Evolutionary conservation across 1,140 invertebrate genomes (phyloP).

Genomic region (Metopolophium dirhodum): DNA sequence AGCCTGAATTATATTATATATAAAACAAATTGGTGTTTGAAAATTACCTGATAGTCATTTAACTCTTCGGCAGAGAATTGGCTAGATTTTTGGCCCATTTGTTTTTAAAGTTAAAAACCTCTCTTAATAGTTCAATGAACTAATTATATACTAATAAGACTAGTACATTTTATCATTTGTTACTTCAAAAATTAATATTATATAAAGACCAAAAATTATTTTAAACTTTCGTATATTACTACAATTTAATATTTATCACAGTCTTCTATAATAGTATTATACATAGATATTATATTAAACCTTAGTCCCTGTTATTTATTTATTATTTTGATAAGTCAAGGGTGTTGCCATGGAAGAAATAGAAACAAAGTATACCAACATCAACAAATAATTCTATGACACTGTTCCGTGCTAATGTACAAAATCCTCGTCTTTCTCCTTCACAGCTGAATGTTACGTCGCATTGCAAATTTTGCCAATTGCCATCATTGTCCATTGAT

Average conservation of each 20-base stretch:
- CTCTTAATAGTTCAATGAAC: background rate
- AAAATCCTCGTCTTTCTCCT: no score
- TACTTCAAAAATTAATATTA: background rate
- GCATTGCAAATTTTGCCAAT: no score
- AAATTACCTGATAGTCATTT: constrained; percentile 82
- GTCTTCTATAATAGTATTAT: background rate
- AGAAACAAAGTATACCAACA: background rate
- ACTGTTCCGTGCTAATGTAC: no score
- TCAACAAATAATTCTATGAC: background rate
- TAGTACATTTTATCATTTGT: background rate
- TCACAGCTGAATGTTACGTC: no score
- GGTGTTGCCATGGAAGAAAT: constrained; percentile 17
- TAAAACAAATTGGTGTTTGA: background rate
- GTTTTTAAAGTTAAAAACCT: background rate
- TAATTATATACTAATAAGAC: background rate
- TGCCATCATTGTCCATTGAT: no score
- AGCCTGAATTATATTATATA: background rate
- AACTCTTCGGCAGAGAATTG: constrained; percentile 87
- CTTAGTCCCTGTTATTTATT: background rate
- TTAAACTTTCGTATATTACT: background rate
- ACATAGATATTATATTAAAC: background rate
- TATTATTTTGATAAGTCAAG: constrained; percentile 6
- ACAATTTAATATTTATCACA: background rate
- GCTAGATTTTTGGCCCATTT: constrained; percentile 74
- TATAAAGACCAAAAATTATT: background rate